Evolutionary conservation across 2,888 invertebrate genomes (phyloP).

Genomic region (Macrophya annulata): DNA sequence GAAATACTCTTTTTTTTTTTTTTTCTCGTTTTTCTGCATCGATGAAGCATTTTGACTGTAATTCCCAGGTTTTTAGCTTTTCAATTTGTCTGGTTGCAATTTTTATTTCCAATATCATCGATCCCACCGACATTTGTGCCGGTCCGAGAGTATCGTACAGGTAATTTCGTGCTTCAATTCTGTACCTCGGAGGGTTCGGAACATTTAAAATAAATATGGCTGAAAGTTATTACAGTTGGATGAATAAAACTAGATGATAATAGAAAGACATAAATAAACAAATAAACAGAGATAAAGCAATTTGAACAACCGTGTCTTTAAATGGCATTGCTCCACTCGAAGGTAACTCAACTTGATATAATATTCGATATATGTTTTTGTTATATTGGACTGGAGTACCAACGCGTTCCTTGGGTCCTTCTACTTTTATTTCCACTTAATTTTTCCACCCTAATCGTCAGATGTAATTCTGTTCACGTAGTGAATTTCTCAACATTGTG

Average conservation of each 20-base stretch:
- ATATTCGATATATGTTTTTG: neutral
- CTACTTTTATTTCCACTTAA: conserved; percentile 17
- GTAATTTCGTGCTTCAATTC: neutral
- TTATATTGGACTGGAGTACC: neutral
- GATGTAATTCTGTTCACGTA: conserved; percentile 41
- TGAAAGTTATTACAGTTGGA: neutral
- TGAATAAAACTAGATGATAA: neutral
- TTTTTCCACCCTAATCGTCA: conserved; percentile 37
- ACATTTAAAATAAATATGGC: neutral
- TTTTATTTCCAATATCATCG: conserved; percentile 29
- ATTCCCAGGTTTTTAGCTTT: neutral
- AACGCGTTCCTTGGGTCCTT: neutral
- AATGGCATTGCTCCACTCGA: neutral
- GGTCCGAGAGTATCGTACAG: neutral
- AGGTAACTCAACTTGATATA: neutral
- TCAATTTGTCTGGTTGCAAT: neutral
- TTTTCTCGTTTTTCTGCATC: neutral
- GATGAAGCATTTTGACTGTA: neutral
- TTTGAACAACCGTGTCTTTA: neutral
- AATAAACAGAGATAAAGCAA: neutral
- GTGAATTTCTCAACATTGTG: conserved; percentile 48
- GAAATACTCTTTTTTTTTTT: neutral
- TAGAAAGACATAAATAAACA: neutral
- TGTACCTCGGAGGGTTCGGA: neutral
- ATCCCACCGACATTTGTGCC: neutral